Evolutionary conservation across 1,140 invertebrate species (phyloP), one percentile per base, ranked within the genome.

Genomic region (Trichonephila clavata): DNA sequence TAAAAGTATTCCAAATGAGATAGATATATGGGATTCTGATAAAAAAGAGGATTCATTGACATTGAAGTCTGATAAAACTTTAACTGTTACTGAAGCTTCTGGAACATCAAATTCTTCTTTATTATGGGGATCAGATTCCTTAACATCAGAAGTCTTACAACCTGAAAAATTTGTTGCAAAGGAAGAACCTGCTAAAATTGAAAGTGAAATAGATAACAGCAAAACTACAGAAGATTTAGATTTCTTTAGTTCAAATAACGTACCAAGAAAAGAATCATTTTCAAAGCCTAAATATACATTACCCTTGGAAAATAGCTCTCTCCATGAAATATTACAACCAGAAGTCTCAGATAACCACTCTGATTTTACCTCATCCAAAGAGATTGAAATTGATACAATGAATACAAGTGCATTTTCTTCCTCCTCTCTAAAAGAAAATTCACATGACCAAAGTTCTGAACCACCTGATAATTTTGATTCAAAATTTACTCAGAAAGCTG

Each of bases 241-340:
- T 57, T 32, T 90, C n/a, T 63, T 65, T 32, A 68, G 86, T n/a
- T 65, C 14, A 20, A 86, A 57, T 90, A 59, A 21, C 68, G 50
- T 6, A 21, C 8, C 50, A 86, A 20, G 60, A 43, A 86, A 88
- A 24, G 87, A 89, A 71, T 32, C 65, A 18, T 80, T 83, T 90
- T 94, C 95, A 27, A 77, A 91, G 92, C 65, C 92, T 71, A 92
- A 94, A 50, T 86, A 83, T 90, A 90, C 60, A 65, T 10, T 71
- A 84, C 88, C 94, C 61, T 71, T 94, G 6, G 92, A 94, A 5
- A 94, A 93, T 43, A 94, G 94, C 21, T 77, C 94, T 86, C 50
- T 50, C 10, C 93, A 95, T 39, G 71, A 77, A 77, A 77, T 77
- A 32, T 77, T 77, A 39, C 71, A 77, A 18, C 71, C 88, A 90